Evolutionary conservation across 64 coral and sea anemone genomes (phyloP).

Genomic region (Pachyseris speciosa): DNA sequence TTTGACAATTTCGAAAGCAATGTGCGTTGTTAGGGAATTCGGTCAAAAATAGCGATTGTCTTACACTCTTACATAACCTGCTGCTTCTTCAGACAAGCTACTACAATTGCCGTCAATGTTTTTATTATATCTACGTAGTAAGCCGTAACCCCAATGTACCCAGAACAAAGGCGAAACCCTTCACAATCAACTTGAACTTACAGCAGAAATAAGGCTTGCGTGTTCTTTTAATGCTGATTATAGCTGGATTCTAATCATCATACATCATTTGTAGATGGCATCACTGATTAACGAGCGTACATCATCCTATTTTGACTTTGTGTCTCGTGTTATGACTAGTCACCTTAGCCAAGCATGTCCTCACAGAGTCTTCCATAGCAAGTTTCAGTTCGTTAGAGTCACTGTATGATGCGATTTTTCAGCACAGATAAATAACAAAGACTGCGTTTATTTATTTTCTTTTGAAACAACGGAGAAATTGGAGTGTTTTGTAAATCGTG

Average conservation of each 20-base stretch:
- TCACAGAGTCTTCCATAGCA: not conserved
- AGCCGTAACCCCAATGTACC: not conserved
- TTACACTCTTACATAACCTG: too few relatives aligned
- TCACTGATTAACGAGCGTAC: conserved; percentile 14
- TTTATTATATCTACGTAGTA: not conserved
- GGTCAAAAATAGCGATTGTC: too few relatives aligned
- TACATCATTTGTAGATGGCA: conserved; percentile 27
- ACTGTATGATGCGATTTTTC: not conserved
- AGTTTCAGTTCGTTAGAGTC: not conserved
- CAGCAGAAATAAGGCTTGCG: not conserved
- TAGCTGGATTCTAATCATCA: not conserved
- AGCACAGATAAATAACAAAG: not conserved
- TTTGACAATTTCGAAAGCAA: not conserved
- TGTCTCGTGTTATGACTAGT: conserved; percentile 17
- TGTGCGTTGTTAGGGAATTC: too few relatives aligned
- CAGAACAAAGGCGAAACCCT: not conserved
- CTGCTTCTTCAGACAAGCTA: not conserved
- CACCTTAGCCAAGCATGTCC: not conserved
- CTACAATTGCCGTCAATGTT: not conserved
- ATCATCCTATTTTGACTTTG: conserved; percentile 6
- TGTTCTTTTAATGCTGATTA: not conserved
- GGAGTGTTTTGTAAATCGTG: not conserved
- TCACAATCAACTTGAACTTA: not conserved
- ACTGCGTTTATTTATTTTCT: not conserved
- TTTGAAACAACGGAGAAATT: not conserved